These are phyloP conservation scores for Cheilosia urbana DNA, from an alignment of 2,888 invertebrate genomes.

Conservation along the genomic window DNA sequence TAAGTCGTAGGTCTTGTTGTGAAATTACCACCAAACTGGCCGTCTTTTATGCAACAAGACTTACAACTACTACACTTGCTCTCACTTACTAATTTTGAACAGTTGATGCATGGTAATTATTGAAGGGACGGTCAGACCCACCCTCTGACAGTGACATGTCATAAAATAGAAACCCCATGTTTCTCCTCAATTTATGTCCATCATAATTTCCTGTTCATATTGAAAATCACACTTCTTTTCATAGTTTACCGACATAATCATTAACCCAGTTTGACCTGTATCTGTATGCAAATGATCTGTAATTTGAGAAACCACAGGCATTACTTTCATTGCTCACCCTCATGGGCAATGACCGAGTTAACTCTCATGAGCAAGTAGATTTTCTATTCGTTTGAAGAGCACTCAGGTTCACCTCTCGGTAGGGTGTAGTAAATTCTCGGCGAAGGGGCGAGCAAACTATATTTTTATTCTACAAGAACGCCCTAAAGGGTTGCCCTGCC, in stretches of 20 bases:
- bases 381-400: not conserved
- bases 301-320: slow-evolving; percentile 36
- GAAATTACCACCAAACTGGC: too few species aligned
- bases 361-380: slow-evolving; percentile 21
- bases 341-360: slow-evolving; percentile 34
- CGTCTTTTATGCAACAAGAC: too few species aligned
- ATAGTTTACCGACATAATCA: slow-evolving; percentile 1
- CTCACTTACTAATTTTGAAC: too few species aligned
- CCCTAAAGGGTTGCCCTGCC: not conserved
- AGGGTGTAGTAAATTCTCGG: not conserved
- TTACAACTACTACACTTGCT: too few species aligned
- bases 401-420: too few species aligned
- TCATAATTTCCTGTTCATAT: too few species aligned
- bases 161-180: too few species aligned
- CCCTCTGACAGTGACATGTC: too few species aligned
- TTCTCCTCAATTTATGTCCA: too few species aligned
- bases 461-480: not conserved
- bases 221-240: not conserved
- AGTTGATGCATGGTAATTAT: too few species aligned
- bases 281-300: slow-evolving; percentile 56
- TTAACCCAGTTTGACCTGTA: slow-evolving; percentile 23
- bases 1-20: too few species aligned
- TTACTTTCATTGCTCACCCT: slow-evolving; percentile 32
- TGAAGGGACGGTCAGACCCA: too few species aligned
- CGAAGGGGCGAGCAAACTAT: not conserved